Percentiles rank a stretch among this genome's conserved stretches.
These are phyloP conservation scores for Apis dorsata DNA, from an alignment of 1,140 invertebrate genomes.

Conservation along the genomic window DNA sequence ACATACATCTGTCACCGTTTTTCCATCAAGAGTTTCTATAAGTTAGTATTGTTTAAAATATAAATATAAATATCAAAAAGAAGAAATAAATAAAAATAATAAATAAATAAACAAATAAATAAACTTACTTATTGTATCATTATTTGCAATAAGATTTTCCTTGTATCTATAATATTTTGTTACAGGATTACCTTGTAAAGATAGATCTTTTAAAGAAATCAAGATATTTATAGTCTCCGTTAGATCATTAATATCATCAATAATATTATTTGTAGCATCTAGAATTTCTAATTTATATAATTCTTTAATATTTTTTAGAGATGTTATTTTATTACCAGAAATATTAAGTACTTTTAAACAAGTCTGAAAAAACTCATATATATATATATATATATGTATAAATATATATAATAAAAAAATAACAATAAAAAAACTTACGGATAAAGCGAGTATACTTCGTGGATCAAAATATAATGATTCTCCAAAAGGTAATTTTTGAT, in stretches of 20 bases:
- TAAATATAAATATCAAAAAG: not conserved
- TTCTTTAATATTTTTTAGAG: conserved; percentile 74
- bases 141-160: conserved; percentile 84
- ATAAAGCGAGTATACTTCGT: conserved; percentile 81
- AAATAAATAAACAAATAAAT: conserved; percentile 10
- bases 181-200: conserved; percentile 83
- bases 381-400: not conserved
- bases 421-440: conserved; percentile 77
- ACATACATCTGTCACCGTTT: conserved; percentile 77
- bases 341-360: conserved; percentile 79
- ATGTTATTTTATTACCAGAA: conserved; percentile 78
- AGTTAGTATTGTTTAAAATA: conserved; percentile 22
- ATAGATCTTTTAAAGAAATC: conserved; percentile 79
- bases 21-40: conserved; percentile 78
- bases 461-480: conserved; percentile 86
- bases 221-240: conserved; percentile 80
- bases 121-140: conserved; percentile 80
- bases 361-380: conserved; percentile 66
- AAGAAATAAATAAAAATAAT: not conserved
- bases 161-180: conserved; percentile 82
- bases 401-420: not conserved
- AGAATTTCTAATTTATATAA: conserved; percentile 77
- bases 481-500: conserved; percentile 81
- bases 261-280: conserved; percentile 79
- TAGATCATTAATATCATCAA: conserved; percentile 78